Conservation (phyloP, 2,888 invertebrate genomes). For the Pogonocherus hispidulus region DNA sequence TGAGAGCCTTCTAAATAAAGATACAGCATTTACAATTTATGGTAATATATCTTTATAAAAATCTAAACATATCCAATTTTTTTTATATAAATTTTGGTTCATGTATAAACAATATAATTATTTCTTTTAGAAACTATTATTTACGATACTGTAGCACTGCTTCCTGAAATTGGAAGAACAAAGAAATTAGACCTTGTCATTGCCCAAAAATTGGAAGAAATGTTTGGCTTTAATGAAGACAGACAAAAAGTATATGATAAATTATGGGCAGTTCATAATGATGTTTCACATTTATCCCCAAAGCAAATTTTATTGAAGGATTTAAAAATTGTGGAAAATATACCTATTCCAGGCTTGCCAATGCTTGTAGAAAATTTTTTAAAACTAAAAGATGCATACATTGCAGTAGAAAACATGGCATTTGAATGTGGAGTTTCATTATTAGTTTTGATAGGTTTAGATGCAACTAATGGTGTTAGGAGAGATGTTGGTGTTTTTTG, state of each 20-base stretch:
- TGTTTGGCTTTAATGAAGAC: conserved; percentile 67
- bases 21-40: conserved; percentile 67
- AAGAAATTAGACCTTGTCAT: conserved; percentile 77
- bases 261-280: conserved; percentile 76
- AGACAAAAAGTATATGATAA: conserved; percentile 69
- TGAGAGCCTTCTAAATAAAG: conserved; percentile 60
- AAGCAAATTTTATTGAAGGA: conserved; percentile 83
- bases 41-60: conserved; percentile 60
- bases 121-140: conserved; percentile 79
- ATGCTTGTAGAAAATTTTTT: conserved; percentile 76
- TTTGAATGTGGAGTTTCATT: conserved; percentile 65
- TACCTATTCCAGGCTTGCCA: conserved; percentile 73
- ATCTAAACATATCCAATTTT: neutral
- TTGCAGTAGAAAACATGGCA: conserved; percentile 71
- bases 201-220: conserved; percentile 72
- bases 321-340: conserved; percentile 76
- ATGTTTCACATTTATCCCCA: conserved; percentile 76
- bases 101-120: neutral
- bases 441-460: conserved; percentile 76
- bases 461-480: conserved; percentile 69
- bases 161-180: conserved; percentile 76
- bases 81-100: too few species aligned
- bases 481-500: conserved; percentile 73
- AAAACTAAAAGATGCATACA: conserved; percentile 67
- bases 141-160: conserved; percentile 85